Conservation (phyloP, 2,113 vertebrate species). For the Redunca redunca region DNA sequence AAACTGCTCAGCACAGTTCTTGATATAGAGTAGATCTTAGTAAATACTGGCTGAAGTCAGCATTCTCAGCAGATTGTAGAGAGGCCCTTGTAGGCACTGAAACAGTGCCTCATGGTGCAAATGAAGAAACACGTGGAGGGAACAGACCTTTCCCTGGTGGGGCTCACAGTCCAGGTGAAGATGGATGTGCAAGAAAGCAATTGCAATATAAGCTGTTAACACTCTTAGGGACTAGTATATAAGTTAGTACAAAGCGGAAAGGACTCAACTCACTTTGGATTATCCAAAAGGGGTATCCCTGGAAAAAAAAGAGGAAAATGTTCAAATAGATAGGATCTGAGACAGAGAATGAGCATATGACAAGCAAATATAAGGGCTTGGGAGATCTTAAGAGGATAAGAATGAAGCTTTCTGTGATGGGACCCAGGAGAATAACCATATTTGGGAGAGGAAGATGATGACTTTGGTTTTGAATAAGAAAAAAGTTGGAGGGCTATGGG, state of each 20-base stretch:
- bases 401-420: neutral
- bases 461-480: neutral
- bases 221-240: neutral
- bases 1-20: neutral
- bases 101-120: neutral
- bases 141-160: neutral
- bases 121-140: neutral
- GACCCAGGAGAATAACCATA: neutral
- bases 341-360: neutral
- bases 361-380: neutral
- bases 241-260: neutral
- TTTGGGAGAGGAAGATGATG: neutral
- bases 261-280: neutral
- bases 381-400: neutral
- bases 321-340: neutral
- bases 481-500: neutral
- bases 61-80: neutral
- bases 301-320: neutral
- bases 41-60: neutral
- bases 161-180: neutral
- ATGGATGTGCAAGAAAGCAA: neutral
- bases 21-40: neutral
- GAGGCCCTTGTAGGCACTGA: neutral
- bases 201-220: neutral
- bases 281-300: neutral